Conservation (phyloP, 2,888 invertebrate genomes). For the Sminthurinus aureus region DNA sequence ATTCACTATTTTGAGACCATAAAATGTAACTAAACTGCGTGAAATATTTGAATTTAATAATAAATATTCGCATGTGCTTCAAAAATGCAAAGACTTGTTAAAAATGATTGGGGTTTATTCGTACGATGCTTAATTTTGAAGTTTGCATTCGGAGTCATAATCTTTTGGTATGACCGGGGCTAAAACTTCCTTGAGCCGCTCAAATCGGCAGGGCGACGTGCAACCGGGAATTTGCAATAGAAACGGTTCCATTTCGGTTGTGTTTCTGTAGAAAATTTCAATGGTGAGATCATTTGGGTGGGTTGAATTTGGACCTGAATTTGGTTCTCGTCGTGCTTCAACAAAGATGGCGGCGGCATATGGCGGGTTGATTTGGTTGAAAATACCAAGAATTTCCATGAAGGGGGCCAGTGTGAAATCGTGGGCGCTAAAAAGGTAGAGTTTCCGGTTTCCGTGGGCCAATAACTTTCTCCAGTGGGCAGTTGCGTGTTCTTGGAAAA, state of each 20-base stretch:
- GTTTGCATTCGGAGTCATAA: constrained; percentile 13
- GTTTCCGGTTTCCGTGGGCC: constrained; percentile 63
- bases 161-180: constrained; percentile 9
- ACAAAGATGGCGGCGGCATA: constrained; percentile 71
- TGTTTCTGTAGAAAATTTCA: constrained; percentile 27
- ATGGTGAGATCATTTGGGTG: not conserved
- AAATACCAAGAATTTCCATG: constrained; percentile 75
- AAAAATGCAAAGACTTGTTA: too few relatives aligned
- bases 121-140: not conserved
- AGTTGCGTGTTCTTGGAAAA: too few relatives aligned
- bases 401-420: constrained; percentile 81
- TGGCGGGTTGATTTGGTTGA: constrained; percentile 59
- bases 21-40: too few relatives aligned
- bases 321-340: constrained; percentile 64
- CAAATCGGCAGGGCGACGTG: constrained; percentile 8
- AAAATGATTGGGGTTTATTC: too few relatives aligned
- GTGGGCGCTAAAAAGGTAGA: constrained; percentile 80
- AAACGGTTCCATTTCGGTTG: constrained; percentile 9
- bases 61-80: too few relatives aligned
- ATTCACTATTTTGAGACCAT: too few relatives aligned
- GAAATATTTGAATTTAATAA: too few relatives aligned
- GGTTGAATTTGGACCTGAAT: constrained; percentile 62
- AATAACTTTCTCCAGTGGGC: too few relatives aligned
- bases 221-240: constrained; percentile 7
- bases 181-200: constrained; percentile 4